Base-by-base conservation (phyloP, 2,888 invertebrate species). In the Drosophila anceps region DNA sequence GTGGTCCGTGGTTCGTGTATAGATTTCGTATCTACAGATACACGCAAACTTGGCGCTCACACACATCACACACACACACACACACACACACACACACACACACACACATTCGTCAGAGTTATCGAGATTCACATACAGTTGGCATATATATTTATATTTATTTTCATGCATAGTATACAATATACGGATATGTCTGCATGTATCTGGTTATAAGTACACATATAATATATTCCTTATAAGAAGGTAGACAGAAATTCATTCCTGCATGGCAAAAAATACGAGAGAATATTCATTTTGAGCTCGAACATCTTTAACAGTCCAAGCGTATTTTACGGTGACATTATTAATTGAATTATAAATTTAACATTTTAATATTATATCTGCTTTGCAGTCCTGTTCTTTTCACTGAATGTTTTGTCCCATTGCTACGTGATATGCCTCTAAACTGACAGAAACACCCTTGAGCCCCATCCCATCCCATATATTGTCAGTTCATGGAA, bases 321-420 rank as follows among this genome's bases (percentile, higher is more conserved):
- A 27, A 48, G 54, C 62, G 58, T 75, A 68, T 43, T 61, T 37
- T 66, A 66, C 76, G 77, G 77, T 88, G 88, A 84, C 90, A 78
- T 85, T 92, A 92, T 91, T 92, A 91, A 92, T 91, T 92, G 90
- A 92, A 92, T 90, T 92, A 92, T 91, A 91, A 91, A 92, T 92
- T 92, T 76, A 57, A 84, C 76, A 82, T 91, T 92, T 92, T 92
- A 92, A 89, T 77, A 66, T 77, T 70, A 76, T 70, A 59, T 51
- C 61, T 76, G 73, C 29, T 37, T 39, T 20, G 51, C 53, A 15
- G 53, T 53, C 24, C 33, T 37, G 20, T 44, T 59, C 41, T 27
- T 24, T 29, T 39, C 39, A 31, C 24, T 27, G 8, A n/a, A n/a
- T 37, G 29, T 31, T 33, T 20, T 15, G 46, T 24, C 24, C 39